Evolutionary conservation across 2,888 invertebrate genomes (phyloP).

Genomic region (Clostera curtula): DNA sequence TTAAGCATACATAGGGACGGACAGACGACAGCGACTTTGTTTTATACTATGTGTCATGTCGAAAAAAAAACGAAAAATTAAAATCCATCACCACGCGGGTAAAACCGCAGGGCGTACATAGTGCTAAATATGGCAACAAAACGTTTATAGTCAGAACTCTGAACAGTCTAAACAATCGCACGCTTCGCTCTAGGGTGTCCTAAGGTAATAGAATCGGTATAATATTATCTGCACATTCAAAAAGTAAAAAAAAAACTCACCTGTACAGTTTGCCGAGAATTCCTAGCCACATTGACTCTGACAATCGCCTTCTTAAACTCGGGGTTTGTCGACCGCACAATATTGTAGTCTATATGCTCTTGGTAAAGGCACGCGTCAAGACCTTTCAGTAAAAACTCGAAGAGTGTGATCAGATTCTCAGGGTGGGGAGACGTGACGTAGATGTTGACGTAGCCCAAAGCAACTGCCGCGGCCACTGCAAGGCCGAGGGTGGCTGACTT

Average conservation of each 20-base stretch:
- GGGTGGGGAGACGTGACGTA: slow-evolving; percentile 99
- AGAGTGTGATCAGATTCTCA: slow-evolving; percentile 97
- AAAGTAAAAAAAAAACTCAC: slow-evolving; percentile 46
- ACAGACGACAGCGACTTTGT: no score
- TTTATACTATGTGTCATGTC: no score
- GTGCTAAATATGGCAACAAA: no score
- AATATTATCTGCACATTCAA: not conserved
- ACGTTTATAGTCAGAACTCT: no score
- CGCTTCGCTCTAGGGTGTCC: no score
- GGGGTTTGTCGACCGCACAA: slow-evolving; percentile 95
- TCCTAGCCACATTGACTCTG: slow-evolving; percentile 91
- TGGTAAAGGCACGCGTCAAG: slow-evolving; percentile 95
- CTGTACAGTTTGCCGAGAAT: slow-evolving; percentile 95
- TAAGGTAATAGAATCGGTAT: no score
- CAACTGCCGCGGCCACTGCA: slow-evolving; percentile 89
- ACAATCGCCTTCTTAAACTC: slow-evolving; percentile 98
- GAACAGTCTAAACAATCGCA: no score
- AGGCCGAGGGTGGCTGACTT: slow-evolving; percentile 98
- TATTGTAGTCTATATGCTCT: slow-evolving; percentile 96
- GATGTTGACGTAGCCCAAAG: slow-evolving; percentile 92
- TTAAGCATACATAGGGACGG: no score
- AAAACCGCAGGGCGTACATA: no score
- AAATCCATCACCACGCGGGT: no score
- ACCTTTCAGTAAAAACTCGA: slow-evolving; percentile 95
- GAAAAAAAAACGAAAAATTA: no score